Evolutionary conservation across 2,113 vertebrate genomes (phyloP), one percentile per base, ranked within the genome.

Genomic region (Daboia siamensis): DNA sequence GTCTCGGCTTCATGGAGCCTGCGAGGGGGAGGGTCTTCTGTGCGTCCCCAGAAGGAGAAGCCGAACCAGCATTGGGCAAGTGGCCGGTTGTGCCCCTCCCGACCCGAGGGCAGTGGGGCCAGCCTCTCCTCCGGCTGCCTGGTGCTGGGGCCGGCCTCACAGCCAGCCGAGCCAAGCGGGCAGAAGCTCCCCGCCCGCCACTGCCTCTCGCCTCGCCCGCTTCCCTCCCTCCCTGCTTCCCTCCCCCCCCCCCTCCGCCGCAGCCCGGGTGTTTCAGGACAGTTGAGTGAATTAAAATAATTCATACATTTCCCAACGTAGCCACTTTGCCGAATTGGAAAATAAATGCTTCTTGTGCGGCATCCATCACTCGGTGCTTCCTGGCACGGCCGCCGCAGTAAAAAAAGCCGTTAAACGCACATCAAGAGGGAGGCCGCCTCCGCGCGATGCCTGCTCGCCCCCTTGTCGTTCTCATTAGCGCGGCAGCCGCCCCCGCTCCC

Each of bases 381-480:
- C 98, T 98, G 98, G 98, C 98, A 98, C 98, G 98, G 98, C 98
- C 97, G 98, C 98, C 98, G 98, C 98, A 98, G 98, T 99, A 98
- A 98, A 99, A 98, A 98, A 99, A 98, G 98, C 98, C 98, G 98
- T 99, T 99, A 99, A 98, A 99, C 98, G 98, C 98, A 98, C 98
- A 99, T 99, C 98, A 99, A 98, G 98, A 98, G 98, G 98, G 98
- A 98, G 98, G 98, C 98, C 98, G 98, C 98, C 98, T 98, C 98
- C 98, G 98, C 98, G 59, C 59, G 11, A 98, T 98, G 98, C 98
- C 98, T 98, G 98, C 98, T 98, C 98, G 98, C 98, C 98, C 98
- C 98, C 98, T 98, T 97, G 98, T 98, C 97, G 98, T 99, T 99
- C 98, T 99, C 98, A 99, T 99, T 99, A 98, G 98, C 97, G 95